phyloP scores from a whole-genome alignment of 2,113 vertebrate genomes.

The Gadus chalcogrammus region DNA sequence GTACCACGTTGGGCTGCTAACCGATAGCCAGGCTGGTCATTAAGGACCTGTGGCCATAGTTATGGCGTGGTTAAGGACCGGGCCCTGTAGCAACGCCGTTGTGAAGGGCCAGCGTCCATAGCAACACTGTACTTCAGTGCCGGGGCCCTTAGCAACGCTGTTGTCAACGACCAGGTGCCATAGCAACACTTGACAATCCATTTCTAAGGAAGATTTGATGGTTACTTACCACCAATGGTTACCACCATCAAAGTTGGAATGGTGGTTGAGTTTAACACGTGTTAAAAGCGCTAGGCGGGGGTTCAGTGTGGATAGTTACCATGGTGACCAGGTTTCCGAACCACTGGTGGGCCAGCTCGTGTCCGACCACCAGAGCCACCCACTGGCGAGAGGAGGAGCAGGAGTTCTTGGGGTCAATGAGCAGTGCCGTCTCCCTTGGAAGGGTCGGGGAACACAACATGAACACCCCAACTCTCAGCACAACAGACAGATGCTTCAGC shows the following conservation, averaged over 20 bases:
- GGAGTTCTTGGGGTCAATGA: constrained; percentile 96
- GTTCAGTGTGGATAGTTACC: constrained; percentile 71
- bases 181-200: too few species aligned
- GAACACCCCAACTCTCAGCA: constrained; percentile 6
- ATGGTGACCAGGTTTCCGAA: constrained; percentile 99
- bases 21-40: too few species aligned
- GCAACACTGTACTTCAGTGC: background rate
- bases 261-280: too few species aligned
- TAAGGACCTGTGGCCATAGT: too few species aligned
- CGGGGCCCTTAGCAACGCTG: background rate
- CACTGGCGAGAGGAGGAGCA: constrained; percentile 97
- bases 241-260: too few species aligned
- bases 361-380: constrained; percentile 97
- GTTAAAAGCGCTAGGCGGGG: too few species aligned
- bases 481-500: background rate
- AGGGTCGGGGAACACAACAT: background rate
- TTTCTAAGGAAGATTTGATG: too few species aligned
- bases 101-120: too few species aligned
- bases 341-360: constrained; percentile 98
- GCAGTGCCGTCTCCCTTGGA: constrained; percentile 91
- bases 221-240: too few species aligned
- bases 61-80: background rate
- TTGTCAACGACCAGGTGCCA: background rate
- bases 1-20: too few species aligned
- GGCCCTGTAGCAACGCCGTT: background rate